These are phyloP conservation scores for Cyphomyrus discorhynchus DNA, from an alignment of 2,113 vertebrate species.

Conservation along the genomic window DNA sequence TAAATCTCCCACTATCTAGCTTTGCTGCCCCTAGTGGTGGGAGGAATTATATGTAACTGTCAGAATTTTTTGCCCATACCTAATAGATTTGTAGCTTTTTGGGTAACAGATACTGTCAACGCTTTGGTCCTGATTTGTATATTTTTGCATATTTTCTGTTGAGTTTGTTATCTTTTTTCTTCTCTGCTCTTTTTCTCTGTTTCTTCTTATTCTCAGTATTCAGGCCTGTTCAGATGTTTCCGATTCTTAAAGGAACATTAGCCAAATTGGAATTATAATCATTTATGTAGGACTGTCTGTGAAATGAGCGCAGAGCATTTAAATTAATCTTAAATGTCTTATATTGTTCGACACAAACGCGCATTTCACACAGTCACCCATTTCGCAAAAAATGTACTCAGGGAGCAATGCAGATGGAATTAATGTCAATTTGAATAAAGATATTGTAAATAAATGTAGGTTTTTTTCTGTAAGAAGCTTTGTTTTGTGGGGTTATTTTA, in stretches of 20 bases:
- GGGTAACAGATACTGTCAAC: not conserved
- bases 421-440: not conserved
- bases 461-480: not conserved
- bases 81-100: not conserved
- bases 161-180: not conserved
- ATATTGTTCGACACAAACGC: not conserved
- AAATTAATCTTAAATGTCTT: not conserved
- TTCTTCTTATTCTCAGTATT: not conserved
- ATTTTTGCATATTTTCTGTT: not conserved
- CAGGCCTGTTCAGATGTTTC: not conserved
- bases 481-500: not conserved
- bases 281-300: not conserved
- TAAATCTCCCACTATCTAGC: not conserved
- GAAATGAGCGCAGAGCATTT: not conserved
- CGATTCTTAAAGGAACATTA: not conserved
- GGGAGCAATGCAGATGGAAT: not conserved
- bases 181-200: not conserved
- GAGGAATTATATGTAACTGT: not conserved
- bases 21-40: not conserved
- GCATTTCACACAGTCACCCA: not conserved
- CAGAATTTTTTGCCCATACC: not conserved
- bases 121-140: not conserved
- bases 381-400: not conserved
- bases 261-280: not conserved
- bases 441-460: not conserved